Evolutionary conservation across 2,113 vertebrate species (phyloP), one percentile per base, ranked within the genome.

Genomic region (Epinephelus cyanopodus): DNA sequence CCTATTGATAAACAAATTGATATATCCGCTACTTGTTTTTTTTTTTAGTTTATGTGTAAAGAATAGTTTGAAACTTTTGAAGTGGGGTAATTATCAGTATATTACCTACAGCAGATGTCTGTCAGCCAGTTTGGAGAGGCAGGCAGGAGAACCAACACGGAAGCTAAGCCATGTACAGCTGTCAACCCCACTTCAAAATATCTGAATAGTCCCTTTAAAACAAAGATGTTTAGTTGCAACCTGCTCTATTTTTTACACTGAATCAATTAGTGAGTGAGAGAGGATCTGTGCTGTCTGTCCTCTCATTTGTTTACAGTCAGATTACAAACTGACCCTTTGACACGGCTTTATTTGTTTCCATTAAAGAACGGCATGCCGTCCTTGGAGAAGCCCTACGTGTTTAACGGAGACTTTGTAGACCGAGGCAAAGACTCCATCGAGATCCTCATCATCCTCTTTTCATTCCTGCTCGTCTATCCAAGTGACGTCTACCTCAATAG

Each of bases 361-460:
- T 73, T 18, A 14, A 93, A 99, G 98, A 99, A 99, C 0, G 97
- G 97, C 76, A 96, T 98, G 90, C 98, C 98, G 0, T 98, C 97
- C 0, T 87, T 97, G 84, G 97, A 98, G 77, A 97, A 95, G 79
- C 93, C 96, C 0, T 99, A 98, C 0, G 90, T 99, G 77, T 99
- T 99, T 91, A 99, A 99, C 0, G 97, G 97, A 5, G 97, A 99
- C 93, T 99, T 97, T 14, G 97, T 99, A 78, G 98, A 99, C 83
- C 92, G 97, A 92, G 98, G 98, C 73, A 96, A 96, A 74, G 94
- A 98, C 90, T 99, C 98, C 23, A 93, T 99, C 0, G 98, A 99
- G 95, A 96, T 99, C 89, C 94, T 99, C 65, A 93, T 99, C 87
- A 79, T 99, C 79, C 95, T 99, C 58, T 99, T 99, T 81, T 87